phyloP scores from a whole-genome alignment of 2,888 invertebrate genomes.

The Apodemia mormo region DNA sequence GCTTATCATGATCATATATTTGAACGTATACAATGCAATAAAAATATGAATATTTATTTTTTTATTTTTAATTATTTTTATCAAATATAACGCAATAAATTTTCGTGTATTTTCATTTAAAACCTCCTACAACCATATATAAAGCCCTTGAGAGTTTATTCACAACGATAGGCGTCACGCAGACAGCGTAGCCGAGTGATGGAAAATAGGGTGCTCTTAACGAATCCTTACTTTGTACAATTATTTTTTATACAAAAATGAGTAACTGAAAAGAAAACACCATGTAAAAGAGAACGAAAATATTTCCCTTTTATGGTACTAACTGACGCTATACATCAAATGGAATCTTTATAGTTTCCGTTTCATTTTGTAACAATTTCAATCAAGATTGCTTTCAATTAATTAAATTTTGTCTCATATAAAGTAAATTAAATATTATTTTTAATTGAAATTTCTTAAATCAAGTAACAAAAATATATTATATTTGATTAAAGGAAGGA shows the following conservation, averaged over 20 bases:
- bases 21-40: no score
- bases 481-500: no score
- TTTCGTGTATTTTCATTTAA: slow-evolving; percentile 31
- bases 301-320: background rate
- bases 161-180: slow-evolving; percentile 39
- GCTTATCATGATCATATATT: no score
- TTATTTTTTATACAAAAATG: slow-evolving; percentile 28
- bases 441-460: background rate
- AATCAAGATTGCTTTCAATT: background rate
- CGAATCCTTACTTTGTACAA: slow-evolving; percentile 31
- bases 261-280: slow-evolving; percentile 8
- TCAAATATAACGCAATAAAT: background rate
- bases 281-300: background rate
- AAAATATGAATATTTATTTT: no score
- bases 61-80: background rate
- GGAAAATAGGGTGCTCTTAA: slow-evolving; percentile 30
- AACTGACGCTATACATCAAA: background rate
- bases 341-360: background rate
- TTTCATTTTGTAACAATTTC: background rate
- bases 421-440: background rate
- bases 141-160: slow-evolving; percentile 34
- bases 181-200: slow-evolving; percentile 30
- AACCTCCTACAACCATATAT: slow-evolving; percentile 29
- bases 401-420: background rate
- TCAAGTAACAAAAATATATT: no score